Base-by-base conservation (phyloP, 2,888 invertebrate genomes). In the Oscheius onirici region DNA sequence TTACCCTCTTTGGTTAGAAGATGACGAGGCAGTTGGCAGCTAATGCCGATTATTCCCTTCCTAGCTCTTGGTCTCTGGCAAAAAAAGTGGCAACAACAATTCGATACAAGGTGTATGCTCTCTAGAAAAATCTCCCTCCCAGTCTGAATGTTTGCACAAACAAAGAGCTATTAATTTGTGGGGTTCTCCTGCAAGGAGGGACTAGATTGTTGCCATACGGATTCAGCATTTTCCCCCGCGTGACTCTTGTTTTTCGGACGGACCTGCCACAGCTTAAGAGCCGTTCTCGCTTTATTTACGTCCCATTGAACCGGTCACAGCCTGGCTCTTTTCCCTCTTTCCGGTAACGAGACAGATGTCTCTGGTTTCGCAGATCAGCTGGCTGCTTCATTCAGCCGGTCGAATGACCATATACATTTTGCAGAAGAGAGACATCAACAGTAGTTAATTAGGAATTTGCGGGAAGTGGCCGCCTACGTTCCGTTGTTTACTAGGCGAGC, bases 231-330 rank as follows among this genome's bases (percentile, higher is more conserved):
- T 60, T 60, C 60, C 44, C 60, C 41, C 63, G 49, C 63, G 63
- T 63, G 63, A 63, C 49, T 26, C 63, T 49, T 63, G 63, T 63
- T 63, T 17, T 63, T 46, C 15, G 17, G n/a, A 10, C 17, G 49
- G 49, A 46, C 13, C 58, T 11, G 17, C 6, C 58, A 58, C 58
- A 58, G 58, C 58, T 55, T 55, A 55, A 24, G 26, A 20, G n/a
- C 6, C 41, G 17, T 43, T 58, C 58, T 8, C 34, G 3, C 34
- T 34, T 34, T 58, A 58, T 58, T 58, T 58, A 41, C 58, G 34
- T 41, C 34, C 41, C 17, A 58, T 17, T 40, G 17, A 34, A 58
- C n/a, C 41, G 41, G 41, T 41, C 58, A 58, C 8, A 17, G n/a
- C 20, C 46, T 17, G 40, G 26, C 24, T 52, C 17, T 6, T 3